These are phyloP conservation scores for Drosophila falleni DNA, from an alignment of 2,888 invertebrate species.

Conservation along the genomic window DNA sequence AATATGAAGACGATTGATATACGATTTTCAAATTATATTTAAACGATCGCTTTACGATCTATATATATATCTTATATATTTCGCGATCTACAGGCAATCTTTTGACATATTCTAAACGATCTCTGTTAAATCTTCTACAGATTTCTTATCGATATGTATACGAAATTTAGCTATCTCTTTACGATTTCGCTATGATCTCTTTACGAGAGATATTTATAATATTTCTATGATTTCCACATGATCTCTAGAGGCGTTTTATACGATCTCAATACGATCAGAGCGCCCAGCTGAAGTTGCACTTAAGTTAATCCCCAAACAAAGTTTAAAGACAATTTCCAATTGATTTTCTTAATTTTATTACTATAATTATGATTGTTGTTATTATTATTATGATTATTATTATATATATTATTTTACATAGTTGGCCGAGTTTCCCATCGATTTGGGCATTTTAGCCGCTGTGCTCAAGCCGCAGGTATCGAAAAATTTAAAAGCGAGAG, in stretches of 20 bases:
- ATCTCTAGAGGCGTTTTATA: not conserved
- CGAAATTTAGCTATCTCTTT: not conserved
- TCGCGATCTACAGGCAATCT: not conserved
- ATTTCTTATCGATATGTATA: too few relatives aligned
- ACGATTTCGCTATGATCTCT: not conserved
- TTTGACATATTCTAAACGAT: not conserved
- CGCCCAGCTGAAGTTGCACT: constrained; percentile 3
- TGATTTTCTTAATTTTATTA: constrained; percentile 4
- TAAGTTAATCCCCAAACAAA: not conserved
- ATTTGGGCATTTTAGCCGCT: constrained; percentile 91
- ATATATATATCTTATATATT: not conserved
- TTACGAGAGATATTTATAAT: too few relatives aligned
- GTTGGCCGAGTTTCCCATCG: constrained; percentile 91
- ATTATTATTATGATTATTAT: constrained; percentile 23
- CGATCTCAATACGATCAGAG: not conserved
- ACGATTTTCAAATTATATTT: too few relatives aligned
- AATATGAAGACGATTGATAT: not conserved
- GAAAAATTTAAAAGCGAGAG: constrained; percentile 17
- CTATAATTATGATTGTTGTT: constrained; percentile 7
- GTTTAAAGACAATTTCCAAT: not conserved
- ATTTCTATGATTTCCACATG: not conserved
- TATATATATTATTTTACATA: constrained; percentile 64
- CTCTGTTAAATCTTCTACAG: not conserved
- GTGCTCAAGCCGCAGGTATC: constrained; percentile 88
- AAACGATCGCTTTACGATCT: not conserved